phyloP scores from a whole-genome alignment of 2,888 invertebrate species.

The Hydrotaea diabolus region DNA sequence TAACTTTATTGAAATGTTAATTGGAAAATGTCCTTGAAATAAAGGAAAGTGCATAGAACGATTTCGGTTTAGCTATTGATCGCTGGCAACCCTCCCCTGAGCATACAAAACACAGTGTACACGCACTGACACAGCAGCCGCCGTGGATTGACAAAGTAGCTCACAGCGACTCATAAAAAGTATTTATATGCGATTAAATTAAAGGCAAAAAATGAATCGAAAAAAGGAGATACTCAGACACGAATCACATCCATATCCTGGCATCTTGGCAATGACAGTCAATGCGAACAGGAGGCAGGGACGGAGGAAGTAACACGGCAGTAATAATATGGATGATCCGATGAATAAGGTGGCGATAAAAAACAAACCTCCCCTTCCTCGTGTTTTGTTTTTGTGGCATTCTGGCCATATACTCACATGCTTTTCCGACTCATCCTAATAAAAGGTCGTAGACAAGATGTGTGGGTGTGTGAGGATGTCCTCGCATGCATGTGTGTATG shows the following conservation, averaged over 20 bases:
- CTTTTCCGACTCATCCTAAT: slow-evolving; percentile 42
- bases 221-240: slow-evolving; percentile 24
- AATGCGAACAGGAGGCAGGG: slow-evolving; percentile 17
- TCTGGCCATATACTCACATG: not conserved
- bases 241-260: slow-evolving; percentile 12
- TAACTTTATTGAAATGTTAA: slow-evolving; percentile 13
- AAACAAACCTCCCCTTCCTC: slow-evolving; percentile 46
- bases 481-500: slow-evolving; percentile 1
- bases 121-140: not conserved
- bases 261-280: slow-evolving; percentile 47
- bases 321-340: slow-evolving; percentile 43
- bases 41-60: slow-evolving; percentile 18
- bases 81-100: not conserved
- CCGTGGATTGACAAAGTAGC: slow-evolving; percentile 62
- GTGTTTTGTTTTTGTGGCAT: not conserved
- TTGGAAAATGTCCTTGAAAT: slow-evolving; percentile 5
- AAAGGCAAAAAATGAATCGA: slow-evolving; percentile 62
- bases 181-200: slow-evolving; percentile 66
- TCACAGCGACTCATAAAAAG: slow-evolving; percentile 63
- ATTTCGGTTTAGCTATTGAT: not conserved
- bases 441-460: slow-evolving; percentile 17
- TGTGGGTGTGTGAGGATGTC: slow-evolving; percentile 7
- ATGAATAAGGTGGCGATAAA: slow-evolving; percentile 49
- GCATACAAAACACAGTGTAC: slow-evolving; percentile 14
- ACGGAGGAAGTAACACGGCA: slow-evolving; percentile 10